Evolutionary conservation across 2,113 vertebrate species (phyloP).

Genomic region (Lates calcarifer): DNA sequence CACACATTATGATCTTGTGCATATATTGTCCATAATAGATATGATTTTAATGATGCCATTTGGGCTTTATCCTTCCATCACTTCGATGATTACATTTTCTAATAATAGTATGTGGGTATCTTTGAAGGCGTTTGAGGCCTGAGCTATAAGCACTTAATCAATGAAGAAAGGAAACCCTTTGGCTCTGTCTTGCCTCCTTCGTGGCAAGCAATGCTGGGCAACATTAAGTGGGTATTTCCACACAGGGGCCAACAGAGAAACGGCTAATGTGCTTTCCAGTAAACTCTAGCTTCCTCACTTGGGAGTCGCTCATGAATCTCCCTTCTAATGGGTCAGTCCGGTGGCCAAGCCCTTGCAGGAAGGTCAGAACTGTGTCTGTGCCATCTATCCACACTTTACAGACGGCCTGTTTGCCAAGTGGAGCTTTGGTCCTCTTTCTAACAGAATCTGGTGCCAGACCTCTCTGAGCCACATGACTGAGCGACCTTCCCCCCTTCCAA

Average conservation of each 20-base stretch:
- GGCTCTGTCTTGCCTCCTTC: constrained; percentile 36
- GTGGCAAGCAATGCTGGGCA: constrained; percentile 45
- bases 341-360: constrained; percentile 75
- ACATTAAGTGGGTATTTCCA: constrained; percentile 71
- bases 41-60: constrained; percentile 50
- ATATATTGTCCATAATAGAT: constrained; percentile 33
- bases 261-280: constrained; percentile 72
- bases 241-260: constrained; percentile 66
- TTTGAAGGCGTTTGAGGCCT: constrained; percentile 48
- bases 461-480: constrained; percentile 60
- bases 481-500: constrained; percentile 44
- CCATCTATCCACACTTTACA: constrained; percentile 42
- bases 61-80: constrained; percentile 51
- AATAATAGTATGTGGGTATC: constrained; percentile 56
- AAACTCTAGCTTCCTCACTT: constrained; percentile 58
- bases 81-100: constrained; percentile 52
- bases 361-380: constrained; percentile 72
- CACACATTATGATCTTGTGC: constrained; percentile 18
- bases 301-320: constrained; percentile 66
- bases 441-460: constrained; percentile 53
- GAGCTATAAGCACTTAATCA: constrained; percentile 48
- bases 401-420: constrained; percentile 44
- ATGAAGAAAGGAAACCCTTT: constrained; percentile 57
- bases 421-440: constrained; percentile 52
- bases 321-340: constrained; percentile 70